phyloP scores from a whole-genome alignment of 2,113 vertebrate species.

The Brachyistius frenatus region DNA sequence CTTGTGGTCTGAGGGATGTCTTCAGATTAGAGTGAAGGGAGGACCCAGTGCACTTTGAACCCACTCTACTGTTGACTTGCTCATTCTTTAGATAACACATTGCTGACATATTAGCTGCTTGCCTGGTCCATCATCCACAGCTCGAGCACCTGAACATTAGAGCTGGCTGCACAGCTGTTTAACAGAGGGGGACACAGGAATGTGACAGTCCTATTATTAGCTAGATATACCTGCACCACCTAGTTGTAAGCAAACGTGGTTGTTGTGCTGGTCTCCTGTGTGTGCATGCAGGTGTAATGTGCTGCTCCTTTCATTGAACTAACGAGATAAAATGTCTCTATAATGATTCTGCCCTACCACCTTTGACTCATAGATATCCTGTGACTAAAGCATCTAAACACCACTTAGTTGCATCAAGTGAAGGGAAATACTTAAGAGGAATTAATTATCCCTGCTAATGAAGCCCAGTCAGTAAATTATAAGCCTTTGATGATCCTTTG shows the following conservation, averaged over 20 bases:
- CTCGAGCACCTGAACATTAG: constrained; percentile 77
- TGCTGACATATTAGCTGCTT: constrained; percentile 70
- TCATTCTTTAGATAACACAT: constrained; percentile 78
- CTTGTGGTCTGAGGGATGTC: constrained; percentile 30
- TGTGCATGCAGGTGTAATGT: constrained; percentile 24
- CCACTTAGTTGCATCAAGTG: neutral
- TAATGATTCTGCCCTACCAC: neutral
- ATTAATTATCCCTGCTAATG: neutral
- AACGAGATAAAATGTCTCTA: constrained; percentile 13
- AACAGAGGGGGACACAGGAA: constrained; percentile 62
- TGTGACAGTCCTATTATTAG: constrained; percentile 66
- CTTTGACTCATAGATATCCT: neutral
- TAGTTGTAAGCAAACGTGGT: constrained; percentile 34
- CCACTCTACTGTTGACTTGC: constrained; percentile 68
- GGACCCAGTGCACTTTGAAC: constrained; percentile 76
- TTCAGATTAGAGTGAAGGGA: constrained; percentile 61
- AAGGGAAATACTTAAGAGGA: neutral
- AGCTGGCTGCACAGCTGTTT: constrained; percentile 75
- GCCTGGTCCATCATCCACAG: constrained; percentile 62
- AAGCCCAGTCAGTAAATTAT: neutral
- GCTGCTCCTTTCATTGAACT: neutral
- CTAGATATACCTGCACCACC: constrained; percentile 50
- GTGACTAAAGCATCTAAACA: neutral
- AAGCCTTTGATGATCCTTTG: neutral
- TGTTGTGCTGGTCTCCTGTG: constrained; percentile 33